phyloP scores from a whole-genome alignment of 1,140 invertebrate species.

The Cotesia chilonis region DNA sequence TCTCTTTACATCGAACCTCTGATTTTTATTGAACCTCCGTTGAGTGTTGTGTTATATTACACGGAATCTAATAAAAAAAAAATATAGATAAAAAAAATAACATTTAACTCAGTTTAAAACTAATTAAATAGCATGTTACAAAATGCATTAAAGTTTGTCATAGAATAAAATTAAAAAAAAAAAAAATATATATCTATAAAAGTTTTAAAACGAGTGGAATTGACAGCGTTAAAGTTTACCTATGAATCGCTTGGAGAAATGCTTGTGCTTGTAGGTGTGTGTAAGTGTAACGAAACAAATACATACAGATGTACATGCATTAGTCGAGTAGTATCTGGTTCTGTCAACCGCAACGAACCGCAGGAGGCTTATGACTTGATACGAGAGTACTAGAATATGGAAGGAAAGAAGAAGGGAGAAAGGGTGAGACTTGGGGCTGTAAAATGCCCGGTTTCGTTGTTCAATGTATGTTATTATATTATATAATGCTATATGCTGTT shows the following conservation, averaged over 20 bases:
- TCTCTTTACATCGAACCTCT: too few relatives aligned
- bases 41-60: too few relatives aligned
- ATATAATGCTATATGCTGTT: background rate
- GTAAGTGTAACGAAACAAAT: slow-evolving; percentile 8
- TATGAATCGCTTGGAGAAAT: background rate
- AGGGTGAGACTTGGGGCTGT: slow-evolving; percentile 4
- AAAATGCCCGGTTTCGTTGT: slow-evolving; percentile 12
- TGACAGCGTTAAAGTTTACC: too few relatives aligned
- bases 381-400: background rate
- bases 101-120: too few relatives aligned
- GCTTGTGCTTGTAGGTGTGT: background rate
- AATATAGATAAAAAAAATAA: too few relatives aligned
- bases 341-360: slow-evolving; percentile 25
- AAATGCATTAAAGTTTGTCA: too few relatives aligned
- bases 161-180: too few relatives aligned
- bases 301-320: background rate
- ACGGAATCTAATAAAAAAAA: too few relatives aligned
- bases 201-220: too few relatives aligned
- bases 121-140: too few relatives aligned
- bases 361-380: slow-evolving; percentile 16
- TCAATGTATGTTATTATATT: background rate
- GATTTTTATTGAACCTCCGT: too few relatives aligned
- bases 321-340: slow-evolving; percentile 7
- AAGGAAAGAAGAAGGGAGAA: slow-evolving; percentile 17
- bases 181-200: too few relatives aligned